Evolutionary conservation across 1,140 invertebrate species (phyloP).

Genomic region (Drosophila watanabei): DNA sequence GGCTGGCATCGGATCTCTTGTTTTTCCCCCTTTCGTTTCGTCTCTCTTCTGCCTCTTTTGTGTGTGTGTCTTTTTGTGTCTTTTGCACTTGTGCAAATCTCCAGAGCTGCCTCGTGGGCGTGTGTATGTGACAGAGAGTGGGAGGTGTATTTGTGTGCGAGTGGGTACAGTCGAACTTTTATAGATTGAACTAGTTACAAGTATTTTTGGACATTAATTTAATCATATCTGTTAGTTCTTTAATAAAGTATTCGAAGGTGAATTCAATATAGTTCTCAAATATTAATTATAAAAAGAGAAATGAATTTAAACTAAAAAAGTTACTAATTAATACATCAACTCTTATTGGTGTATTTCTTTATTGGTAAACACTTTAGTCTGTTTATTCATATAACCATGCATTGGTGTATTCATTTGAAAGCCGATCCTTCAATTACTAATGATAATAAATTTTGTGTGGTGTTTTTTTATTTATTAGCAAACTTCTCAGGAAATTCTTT

Average conservation of each 20-base stretch:
- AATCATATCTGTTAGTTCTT: too few species aligned
- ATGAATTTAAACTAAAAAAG: neutral
- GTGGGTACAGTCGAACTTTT: slow-evolving; percentile 18
- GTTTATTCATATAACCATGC: neutral
- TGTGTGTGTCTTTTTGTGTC: slow-evolving; percentile 27
- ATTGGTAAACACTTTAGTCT: neutral
- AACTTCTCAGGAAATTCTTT: too few species aligned
- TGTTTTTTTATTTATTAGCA: too few species aligned
- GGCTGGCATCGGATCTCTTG: slow-evolving; percentile 38
- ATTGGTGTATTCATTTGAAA: neutral
- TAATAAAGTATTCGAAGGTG: neutral
- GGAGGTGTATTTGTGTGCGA: slow-evolving; percentile 13
- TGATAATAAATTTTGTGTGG: neutral
- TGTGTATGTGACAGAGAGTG: slow-evolving; percentile 16
- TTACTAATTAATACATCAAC: neutral
- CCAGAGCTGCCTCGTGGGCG: slow-evolving; percentile 54
- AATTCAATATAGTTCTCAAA: neutral
- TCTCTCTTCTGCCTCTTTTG: neutral
- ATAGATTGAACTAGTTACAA: neutral
- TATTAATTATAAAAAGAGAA: neutral
- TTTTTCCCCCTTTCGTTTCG: slow-evolving; percentile 27
- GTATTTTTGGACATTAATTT: too few species aligned
- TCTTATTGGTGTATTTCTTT: neutral
- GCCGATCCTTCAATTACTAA: neutral
- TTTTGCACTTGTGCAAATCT: slow-evolving; percentile 78